These are phyloP conservation scores for Nomada fabriciana DNA, from an alignment of 2,888 invertebrate genomes.

Conservation along the genomic window DNA sequence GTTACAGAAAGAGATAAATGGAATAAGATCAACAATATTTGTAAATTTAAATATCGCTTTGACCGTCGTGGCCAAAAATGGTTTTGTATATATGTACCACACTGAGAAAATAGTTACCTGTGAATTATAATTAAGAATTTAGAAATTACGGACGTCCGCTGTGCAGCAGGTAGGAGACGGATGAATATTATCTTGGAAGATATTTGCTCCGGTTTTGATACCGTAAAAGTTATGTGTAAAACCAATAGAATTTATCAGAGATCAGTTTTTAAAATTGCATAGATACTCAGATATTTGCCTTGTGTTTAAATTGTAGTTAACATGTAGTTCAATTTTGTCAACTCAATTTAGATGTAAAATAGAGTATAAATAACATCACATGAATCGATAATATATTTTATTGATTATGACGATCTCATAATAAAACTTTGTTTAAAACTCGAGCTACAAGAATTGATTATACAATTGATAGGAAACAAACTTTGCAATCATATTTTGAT, in stretches of 20 bases:
- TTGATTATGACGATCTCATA: conserved; percentile 29
- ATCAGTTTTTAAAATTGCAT: conserved; percentile 23
- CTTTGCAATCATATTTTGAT: conserved; percentile 19
- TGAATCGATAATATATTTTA: conserved; percentile 27
- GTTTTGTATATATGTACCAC: conserved; percentile 51
- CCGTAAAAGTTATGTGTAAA: conserved; percentile 30
- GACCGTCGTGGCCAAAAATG: conserved; percentile 26
- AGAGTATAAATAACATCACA: conserved; percentile 14
- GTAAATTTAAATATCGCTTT: conserved; percentile 51
- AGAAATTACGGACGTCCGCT: conserved; percentile 32
- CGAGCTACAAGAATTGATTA: conserved; percentile 14
- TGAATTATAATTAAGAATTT: conserved; percentile 52
- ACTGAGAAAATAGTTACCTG: conserved; percentile 40
- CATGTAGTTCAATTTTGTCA: conserved; percentile 16
- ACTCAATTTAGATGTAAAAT: conserved; percentile 20
- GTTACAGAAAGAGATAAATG: conserved; percentile 17
- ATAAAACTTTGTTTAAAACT: conserved; percentile 12
- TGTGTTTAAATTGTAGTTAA: conserved; percentile 7
- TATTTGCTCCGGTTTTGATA: conserved; percentile 54
- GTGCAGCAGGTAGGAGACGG: conserved; percentile 30
- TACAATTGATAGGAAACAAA: background rate
- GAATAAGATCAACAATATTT: conserved; percentile 27
- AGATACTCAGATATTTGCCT: conserved; percentile 33
- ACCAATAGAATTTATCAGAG: conserved; percentile 10
- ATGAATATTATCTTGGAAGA: conserved; percentile 36